These are phyloP conservation scores for Penaeus indicus DNA, from an alignment of 1,140 invertebrate genomes.

Conservation along the genomic window DNA sequence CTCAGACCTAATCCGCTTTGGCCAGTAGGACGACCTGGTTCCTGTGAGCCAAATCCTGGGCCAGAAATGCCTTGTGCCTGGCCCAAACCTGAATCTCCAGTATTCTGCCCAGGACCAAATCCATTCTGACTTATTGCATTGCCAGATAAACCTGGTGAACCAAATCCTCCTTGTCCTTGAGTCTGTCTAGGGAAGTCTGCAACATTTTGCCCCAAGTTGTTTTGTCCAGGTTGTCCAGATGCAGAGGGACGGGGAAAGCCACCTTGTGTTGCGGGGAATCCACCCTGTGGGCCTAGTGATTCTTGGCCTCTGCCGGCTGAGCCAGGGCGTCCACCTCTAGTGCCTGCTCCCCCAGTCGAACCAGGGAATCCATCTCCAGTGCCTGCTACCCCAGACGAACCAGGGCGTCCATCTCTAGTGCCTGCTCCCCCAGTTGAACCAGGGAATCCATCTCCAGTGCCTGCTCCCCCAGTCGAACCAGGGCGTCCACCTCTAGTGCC, in stretches of 20 bases:
- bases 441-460: not conserved
- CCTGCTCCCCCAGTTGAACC: conserved; percentile 2
- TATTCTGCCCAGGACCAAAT: conserved; percentile 16
- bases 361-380: not conserved
- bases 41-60: not conserved
- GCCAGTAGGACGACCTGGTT: not conserved
- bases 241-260: too few species aligned
- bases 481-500: not conserved
- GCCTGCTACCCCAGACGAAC: not conserved
- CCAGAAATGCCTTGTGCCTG: not conserved
- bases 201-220: too few species aligned
- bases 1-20: not conserved
- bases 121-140: not conserved
- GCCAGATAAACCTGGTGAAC: not conserved
- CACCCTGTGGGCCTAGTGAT: not conserved
- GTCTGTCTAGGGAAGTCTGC: too few species aligned
- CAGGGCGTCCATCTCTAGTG: too few species aligned
- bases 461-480: not conserved
- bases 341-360: not conserved
- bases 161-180: conserved; percentile 7
- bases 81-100: not conserved
- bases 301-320: not conserved
- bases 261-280: conserved; percentile 1
- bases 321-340: conserved; percentile 9
- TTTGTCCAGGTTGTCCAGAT: too few species aligned